Evolutionary conservation across 2,797 vertebrate genomes (phyloP).

Genomic region (Cuniculus paca): DNA sequence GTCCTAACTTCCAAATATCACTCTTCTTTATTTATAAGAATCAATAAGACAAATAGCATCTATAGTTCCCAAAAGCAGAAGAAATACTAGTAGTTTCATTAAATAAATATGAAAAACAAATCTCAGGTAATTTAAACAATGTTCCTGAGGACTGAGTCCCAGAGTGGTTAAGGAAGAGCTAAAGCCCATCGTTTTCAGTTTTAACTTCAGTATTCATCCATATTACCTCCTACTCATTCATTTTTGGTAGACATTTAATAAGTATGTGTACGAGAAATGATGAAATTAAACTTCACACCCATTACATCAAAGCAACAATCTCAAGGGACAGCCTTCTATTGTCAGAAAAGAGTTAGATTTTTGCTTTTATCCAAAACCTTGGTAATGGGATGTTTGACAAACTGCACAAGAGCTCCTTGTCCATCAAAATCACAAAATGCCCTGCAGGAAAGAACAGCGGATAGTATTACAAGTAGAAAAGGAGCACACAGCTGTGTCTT

Average conservation of each 20-base stretch:
- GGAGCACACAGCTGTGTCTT: neutral
- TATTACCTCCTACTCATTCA: slow-evolving; percentile 15
- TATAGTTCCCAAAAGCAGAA: slow-evolving; percentile 27
- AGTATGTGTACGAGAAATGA: slow-evolving; percentile 50
- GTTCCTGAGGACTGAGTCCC: neutral
- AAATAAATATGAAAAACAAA: slow-evolving; percentile 52
- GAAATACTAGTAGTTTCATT: slow-evolving; percentile 40
- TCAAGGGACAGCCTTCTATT: neutral
- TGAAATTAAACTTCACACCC: neutral
- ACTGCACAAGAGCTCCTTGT: neutral
- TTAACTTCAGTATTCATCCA: neutral
- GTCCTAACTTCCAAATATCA: slow-evolving; percentile 33
- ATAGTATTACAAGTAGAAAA: neutral
- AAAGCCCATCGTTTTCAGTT: neutral
- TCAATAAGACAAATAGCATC: slow-evolving; percentile 27
- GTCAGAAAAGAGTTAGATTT: slow-evolving; percentile 40
- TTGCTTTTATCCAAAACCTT: slow-evolving; percentile 55
- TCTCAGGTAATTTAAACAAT: slow-evolving; percentile 39
- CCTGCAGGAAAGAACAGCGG: neutral
- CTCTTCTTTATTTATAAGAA: slow-evolving; percentile 38
- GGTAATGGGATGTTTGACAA: slow-evolving; percentile 35
- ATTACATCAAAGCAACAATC: slow-evolving; percentile 18
- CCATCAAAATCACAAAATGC: slow-evolving; percentile 68
- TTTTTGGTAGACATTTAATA: slow-evolving; percentile 21
- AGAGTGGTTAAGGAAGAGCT: neutral